Percentiles rank a stretch among this genome's conserved stretches.
These are phyloP conservation scores for Hippocampus zosterae DNA, from an alignment of 2,113 vertebrate species.

Conservation along the genomic window DNA sequence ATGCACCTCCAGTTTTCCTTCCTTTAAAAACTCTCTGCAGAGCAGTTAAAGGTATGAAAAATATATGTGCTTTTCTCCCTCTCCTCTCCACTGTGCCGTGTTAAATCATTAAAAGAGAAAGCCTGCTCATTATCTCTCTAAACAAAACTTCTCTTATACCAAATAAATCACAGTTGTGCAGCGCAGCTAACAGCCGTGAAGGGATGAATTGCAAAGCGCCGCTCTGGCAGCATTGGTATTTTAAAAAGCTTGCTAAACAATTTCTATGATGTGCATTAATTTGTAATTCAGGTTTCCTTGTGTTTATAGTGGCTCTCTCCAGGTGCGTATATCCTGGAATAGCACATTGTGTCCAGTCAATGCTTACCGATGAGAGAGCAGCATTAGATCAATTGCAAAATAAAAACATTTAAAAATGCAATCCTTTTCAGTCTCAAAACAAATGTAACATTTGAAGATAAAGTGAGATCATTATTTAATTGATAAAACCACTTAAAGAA, in stretches of 20 bases:
- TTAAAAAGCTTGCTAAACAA: conserved; percentile 96
- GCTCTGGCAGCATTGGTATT: conserved; percentile 95
- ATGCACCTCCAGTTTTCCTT: conserved; percentile 51
- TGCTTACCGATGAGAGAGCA: background rate
- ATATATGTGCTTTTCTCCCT: conserved; percentile 68
- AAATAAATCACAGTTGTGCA: conserved; percentile 88
- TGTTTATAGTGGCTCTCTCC: conserved; percentile 62
- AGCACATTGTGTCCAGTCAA: background rate
- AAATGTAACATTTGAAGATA: background rate
- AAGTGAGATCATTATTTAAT: background rate
- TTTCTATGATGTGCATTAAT: conserved; percentile 82
- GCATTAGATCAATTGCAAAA: conserved; percentile 23
- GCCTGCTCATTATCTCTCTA: conserved; percentile 93
- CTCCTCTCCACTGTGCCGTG: conserved; percentile 68
- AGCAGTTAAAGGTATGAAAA: conserved; percentile 87
- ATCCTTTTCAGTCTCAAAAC: conserved; percentile 7
- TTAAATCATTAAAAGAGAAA: conserved; percentile 90
- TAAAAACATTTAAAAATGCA: conserved; percentile 31
- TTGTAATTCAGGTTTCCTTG: conserved; percentile 79
- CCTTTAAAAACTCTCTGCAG: conserved; percentile 59
- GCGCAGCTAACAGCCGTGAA: conserved; percentile 83
- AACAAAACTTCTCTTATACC: conserved; percentile 94
- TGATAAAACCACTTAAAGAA: background rate
- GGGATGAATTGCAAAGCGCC: conserved; percentile 91
- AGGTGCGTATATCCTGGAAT: conserved; percentile 55